These are phyloP conservation scores for Caenorhabditis uteleia DNA, from an alignment of 2,888 invertebrate species.

Conservation along the genomic window DNA sequence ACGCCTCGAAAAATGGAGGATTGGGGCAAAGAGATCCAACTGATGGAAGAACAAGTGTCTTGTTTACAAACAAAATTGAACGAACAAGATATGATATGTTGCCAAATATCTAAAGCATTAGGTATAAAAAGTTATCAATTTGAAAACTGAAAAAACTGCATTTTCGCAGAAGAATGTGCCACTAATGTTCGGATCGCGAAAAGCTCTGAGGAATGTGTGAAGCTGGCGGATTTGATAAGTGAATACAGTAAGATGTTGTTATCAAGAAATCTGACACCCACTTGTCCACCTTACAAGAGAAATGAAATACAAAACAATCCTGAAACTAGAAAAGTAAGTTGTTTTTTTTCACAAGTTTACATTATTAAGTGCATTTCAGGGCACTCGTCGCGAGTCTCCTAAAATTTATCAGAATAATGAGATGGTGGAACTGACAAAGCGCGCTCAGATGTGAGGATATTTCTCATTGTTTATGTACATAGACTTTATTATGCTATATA, in stretches of 20 bases:
- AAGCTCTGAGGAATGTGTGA: slow-evolving; percentile 10
- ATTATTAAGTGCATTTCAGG: too few species aligned
- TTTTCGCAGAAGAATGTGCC: slow-evolving; percentile 16
- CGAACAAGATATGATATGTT: slow-evolving; percentile 60
- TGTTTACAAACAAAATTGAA: slow-evolving; percentile 69
- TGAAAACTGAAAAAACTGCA: too few species aligned
- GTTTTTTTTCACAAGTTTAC: too few species aligned
- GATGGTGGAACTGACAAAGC: slow-evolving; percentile 22
- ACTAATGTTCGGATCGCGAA: slow-evolving; percentile 20
- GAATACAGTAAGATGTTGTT: slow-evolving; percentile 20
- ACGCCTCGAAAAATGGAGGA: slow-evolving; percentile 3
- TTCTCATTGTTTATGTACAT: too few species aligned
- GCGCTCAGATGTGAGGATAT: too few species aligned
- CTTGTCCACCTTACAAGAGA: too few species aligned
- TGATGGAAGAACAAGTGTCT: slow-evolving; percentile 68
- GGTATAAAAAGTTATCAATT: slow-evolving; percentile 7
- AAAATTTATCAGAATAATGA: slow-evolving; percentile 23
- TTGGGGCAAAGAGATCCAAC: slow-evolving; percentile 62
- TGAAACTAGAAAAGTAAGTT: too few species aligned
- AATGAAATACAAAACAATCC: too few species aligned
- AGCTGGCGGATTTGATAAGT: slow-evolving; percentile 8
- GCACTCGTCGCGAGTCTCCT: slow-evolving; percentile 1
- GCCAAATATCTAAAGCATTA: slow-evolving; percentile 26
- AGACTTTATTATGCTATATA: too few species aligned
- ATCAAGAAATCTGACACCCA: too few species aligned